These are phyloP conservation scores for Lethrus apterus DNA, from an alignment of 1,140 invertebrate species.

Conservation along the genomic window DNA sequence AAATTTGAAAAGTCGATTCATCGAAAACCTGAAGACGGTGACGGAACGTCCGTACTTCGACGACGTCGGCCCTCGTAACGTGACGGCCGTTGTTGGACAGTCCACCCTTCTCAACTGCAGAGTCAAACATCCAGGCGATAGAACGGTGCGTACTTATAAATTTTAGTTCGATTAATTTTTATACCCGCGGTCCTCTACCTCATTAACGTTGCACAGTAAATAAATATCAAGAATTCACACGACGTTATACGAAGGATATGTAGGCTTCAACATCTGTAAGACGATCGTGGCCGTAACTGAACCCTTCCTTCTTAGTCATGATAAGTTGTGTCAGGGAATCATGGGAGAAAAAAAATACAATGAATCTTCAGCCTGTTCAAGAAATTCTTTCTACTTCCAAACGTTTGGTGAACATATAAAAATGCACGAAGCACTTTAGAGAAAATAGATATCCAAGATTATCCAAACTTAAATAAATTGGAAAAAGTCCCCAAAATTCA, in stretches of 20 bases:
- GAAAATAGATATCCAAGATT: too few species aligned
- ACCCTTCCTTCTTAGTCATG: slow-evolving; percentile 4
- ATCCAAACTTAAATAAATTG: too few species aligned
- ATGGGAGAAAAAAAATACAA: too few species aligned
- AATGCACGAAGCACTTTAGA: too few species aligned
- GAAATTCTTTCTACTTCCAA: too few species aligned
- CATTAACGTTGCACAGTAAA: neutral
- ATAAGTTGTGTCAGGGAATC: too few species aligned
- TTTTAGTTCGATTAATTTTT: neutral
- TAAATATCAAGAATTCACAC: neutral
- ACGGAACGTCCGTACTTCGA: slow-evolving; percentile 73
- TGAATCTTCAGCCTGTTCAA: too few species aligned
- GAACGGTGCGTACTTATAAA: slow-evolving; percentile 81
- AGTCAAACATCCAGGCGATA: slow-evolving; percentile 78
- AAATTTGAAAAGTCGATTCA: slow-evolving; percentile 26
- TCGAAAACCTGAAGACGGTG: slow-evolving; percentile 24
- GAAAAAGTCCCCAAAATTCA: too few species aligned
- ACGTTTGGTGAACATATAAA: too few species aligned
- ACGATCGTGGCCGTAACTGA: neutral
- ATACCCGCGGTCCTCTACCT: neutral
- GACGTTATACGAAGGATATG: neutral
- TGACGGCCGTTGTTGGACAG: slow-evolving; percentile 77
- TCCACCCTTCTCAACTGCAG: slow-evolving; percentile 72
- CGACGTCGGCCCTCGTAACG: slow-evolving; percentile 71
- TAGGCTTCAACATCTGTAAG: neutral